phyloP scores from a whole-genome alignment of 2,888 invertebrate species.

The Tiliacea citrago region DNA sequence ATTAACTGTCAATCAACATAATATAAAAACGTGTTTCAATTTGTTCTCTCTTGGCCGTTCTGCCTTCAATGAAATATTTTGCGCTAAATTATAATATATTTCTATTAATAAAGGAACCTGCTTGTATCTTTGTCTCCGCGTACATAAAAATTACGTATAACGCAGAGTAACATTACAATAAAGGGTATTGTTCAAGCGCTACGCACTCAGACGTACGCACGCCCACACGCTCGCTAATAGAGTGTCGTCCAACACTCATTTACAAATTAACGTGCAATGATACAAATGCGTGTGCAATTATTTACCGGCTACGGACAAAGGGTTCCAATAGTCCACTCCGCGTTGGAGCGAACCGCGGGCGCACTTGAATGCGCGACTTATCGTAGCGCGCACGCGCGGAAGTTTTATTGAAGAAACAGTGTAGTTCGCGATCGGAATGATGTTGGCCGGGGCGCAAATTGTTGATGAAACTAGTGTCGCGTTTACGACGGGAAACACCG shows the following conservation, averaged over 20 bases:
- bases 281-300: conserved; percentile 77
- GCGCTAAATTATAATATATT: neutral
- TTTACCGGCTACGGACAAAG: conserved; percentile 78
- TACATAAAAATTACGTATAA: conserved; percentile 36
- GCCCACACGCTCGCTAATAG: conserved; percentile 47
- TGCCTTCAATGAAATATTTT: neutral
- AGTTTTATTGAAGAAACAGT: conserved; percentile 60
- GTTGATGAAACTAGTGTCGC: conserved; percentile 82
- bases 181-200: conserved; percentile 70
- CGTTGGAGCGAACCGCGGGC: conserved; percentile 73
- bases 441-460: conserved; percentile 88
- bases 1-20: conserved; percentile 8
- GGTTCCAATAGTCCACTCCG: conserved; percentile 68
- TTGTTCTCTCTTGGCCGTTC: neutral
- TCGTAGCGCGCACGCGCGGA: conserved; percentile 77
- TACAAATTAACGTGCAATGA: conserved; percentile 75
- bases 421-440: conserved; percentile 76
- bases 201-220: conserved; percentile 50
- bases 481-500: conserved; percentile 60
- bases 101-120: neutral
- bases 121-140: conserved; percentile 60
- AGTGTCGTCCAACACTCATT: conserved; percentile 71
- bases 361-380: conserved; percentile 79
- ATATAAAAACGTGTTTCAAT: neutral
- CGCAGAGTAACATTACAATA: conserved; percentile 62